Evolutionary conservation across 1,140 invertebrate species (phyloP), one percentile per base, ranked within the genome.

Genomic region (Tetramorium alpestre): DNA sequence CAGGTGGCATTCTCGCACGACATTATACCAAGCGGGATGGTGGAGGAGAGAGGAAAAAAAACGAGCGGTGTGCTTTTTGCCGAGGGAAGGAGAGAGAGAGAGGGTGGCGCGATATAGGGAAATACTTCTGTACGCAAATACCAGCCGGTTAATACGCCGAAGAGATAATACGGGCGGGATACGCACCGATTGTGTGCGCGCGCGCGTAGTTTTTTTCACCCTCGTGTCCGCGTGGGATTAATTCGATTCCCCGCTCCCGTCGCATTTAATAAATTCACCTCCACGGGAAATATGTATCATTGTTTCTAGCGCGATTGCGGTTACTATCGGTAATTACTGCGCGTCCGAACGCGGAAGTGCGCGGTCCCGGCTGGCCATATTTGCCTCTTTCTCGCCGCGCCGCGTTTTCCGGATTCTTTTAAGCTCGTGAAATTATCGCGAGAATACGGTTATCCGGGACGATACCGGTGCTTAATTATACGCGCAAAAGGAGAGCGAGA

Each of bases 361-460:
- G 54, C n/a, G 38, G 18, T 28, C 7, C n/a, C 58, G 58, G 38
- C 38, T 2, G 18, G 41, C 18, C 16, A 3, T 18, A 41, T 44
- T 70, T 41, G 16, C n/a, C 60, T 25, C 28, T 38, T 33, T 56
- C 44, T 38, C n/a, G n/a, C 16, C 60, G 86, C 64, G 62, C 16
- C 60, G 86, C 64, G 62, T 77, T 69, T 22, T 67, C 69, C 49
- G 62, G 75, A 89, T 87, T 89, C 85, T 90, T 82, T 87, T 88
- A 49, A 51, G 62, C 38, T 69, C 56, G 62, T 49, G 44, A 89
- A 89, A 89, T 89, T 87, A 89, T 87, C 7, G 56, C 88, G 76
- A 75, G 54, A 75, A 84, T 49, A 73, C 25, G 41, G 41, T 28
- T 82, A 62, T 47, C 41, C 56, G 41, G 80, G 13, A 47, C n/a